Percentiles rank a stretch among this genome's conserved stretches.
Evolutionary conservation across 2,797 vertebrate species (phyloP).

Genomic region (Phalloptychus januarius): DNA sequence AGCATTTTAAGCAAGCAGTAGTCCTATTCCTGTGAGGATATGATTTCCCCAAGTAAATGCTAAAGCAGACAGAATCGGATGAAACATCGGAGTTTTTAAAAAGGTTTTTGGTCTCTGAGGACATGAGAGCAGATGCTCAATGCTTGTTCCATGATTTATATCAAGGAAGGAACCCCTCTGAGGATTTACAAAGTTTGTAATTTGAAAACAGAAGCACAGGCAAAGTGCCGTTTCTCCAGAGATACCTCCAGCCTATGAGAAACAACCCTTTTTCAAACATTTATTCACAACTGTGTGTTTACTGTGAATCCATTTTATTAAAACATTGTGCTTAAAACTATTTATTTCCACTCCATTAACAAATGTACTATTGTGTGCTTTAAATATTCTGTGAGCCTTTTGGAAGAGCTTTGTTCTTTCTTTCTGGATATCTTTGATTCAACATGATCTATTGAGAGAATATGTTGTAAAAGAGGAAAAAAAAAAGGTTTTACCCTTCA

Average conservation of each 20-base stretch:
- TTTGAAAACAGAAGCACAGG: conserved; percentile 28
- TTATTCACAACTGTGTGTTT: conserved; percentile 1
- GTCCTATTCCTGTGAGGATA: conserved; percentile 17
- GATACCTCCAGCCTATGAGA: conserved; percentile 4
- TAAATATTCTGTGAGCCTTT: conserved; percentile 16
- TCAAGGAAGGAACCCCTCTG: conserved; percentile 46
- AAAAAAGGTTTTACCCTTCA: neutral
- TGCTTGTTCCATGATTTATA: conserved; percentile 53
- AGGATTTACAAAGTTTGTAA: conserved; percentile 28
- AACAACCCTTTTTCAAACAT: conserved; percentile 13
- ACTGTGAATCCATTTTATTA: neutral
- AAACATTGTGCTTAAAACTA: neutral
- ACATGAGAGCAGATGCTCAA: conserved; percentile 61
- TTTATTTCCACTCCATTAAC: conserved; percentile 21
- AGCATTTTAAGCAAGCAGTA: conserved; percentile 19
- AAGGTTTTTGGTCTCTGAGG: conserved; percentile 50
- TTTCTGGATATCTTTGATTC: conserved; percentile 32
- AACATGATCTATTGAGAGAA: conserved; percentile 7
- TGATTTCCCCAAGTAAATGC: conserved; percentile 39
- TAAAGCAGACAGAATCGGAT: conserved; percentile 45
- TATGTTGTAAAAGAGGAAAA: neutral
- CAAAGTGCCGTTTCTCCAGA: conserved; percentile 21
- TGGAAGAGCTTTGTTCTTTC: conserved; percentile 23
- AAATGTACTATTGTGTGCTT: conserved; percentile 22
- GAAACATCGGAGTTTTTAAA: conserved; percentile 66